Evolutionary conservation across 2,888 invertebrate species (phyloP), one percentile per base, ranked within the genome.

Genomic region (Ichneumon xanthorius): DNA sequence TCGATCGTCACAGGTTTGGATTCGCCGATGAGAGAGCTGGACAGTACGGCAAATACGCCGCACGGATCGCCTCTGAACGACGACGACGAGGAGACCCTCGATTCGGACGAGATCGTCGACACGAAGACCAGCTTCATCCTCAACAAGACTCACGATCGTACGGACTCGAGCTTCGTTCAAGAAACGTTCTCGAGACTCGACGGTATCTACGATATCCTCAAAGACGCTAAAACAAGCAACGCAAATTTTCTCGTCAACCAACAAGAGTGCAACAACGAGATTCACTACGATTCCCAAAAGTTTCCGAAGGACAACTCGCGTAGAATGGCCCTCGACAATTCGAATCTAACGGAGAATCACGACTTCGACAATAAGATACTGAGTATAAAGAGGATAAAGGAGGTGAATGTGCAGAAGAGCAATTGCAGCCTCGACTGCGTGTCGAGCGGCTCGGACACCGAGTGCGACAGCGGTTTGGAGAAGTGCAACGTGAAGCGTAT

Each of bases 151-250:
- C 90, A 92, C 37, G 90, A 90, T 22, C 88, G 89, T n/a, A 78
- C 85, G 0, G 87, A 88, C 40, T 84, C 89, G 11, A 86, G 84
- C 2, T 89, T 90, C 22, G 80, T 75, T 37, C 75, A 80, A 58
- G 80, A 87, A 16, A 86, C 89, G 4, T 87, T 90, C 90, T 30
- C 87, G 2, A 76, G 80, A 55, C 86, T 79, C 26, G 68, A 90
- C 6, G 92, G 91, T 30, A 89, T 95, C 45, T 94, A 95, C 85
- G 95, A 95, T 83, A 95, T 95, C 85, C 92, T 94, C 53, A 95
- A 96, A 91, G 95, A 95, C 85, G 95, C 95, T 0, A 96, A 95
- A 91, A 95, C 95, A 1, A 94, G 95, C 58, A 96, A 95, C 88
- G 95, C 95, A 0, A 96, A 96, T 91, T 95, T 96, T 50, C 90